phyloP scores from a whole-genome alignment of 2,113 vertebrate genomes.

The Heterocephalus glaber region DNA sequence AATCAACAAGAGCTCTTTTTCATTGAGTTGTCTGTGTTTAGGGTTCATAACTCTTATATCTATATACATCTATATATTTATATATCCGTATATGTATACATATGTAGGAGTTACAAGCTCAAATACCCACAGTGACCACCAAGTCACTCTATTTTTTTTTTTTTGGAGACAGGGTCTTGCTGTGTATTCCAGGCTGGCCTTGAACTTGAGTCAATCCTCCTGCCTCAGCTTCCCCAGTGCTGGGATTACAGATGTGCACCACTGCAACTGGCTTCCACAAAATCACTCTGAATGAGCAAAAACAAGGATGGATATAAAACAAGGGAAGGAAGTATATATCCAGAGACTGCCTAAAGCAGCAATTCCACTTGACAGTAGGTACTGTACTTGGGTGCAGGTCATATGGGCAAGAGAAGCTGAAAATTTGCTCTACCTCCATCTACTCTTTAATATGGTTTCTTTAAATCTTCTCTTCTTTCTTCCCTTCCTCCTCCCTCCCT shows the following conservation, averaged over 20 bases:
- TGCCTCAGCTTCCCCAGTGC: neutral
- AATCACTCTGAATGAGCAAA: neutral
- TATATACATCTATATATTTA: too few species aligned
- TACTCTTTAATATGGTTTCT: neutral
- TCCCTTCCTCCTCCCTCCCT: neutral
- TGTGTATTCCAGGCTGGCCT: neutral
- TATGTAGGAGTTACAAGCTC: neutral
- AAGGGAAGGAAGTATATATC: neutral
- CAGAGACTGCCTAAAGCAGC: neutral
- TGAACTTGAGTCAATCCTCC: neutral
- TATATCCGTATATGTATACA: neutral
- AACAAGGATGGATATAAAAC: constrained; percentile 30
- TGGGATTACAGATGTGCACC: neutral
- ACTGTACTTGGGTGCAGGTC: neutral
- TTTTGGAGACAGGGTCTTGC: neutral
- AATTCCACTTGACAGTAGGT: neutral
- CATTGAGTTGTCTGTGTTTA: constrained; percentile 7
- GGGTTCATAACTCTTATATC: neutral
- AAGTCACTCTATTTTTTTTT: constrained; percentile 19
- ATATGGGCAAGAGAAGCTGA: neutral
- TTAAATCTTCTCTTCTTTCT: neutral
- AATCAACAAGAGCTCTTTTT: constrained; percentile 27
- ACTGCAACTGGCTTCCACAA: neutral
- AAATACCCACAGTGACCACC: neutral
- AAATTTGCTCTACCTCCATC: neutral